A percentile compares a stretch with the other conserved stretches of the same genome.
Evolutionary conservation across 2,888 invertebrate species (phyloP).

Genomic region (Acrocera orbiculus): DNA sequence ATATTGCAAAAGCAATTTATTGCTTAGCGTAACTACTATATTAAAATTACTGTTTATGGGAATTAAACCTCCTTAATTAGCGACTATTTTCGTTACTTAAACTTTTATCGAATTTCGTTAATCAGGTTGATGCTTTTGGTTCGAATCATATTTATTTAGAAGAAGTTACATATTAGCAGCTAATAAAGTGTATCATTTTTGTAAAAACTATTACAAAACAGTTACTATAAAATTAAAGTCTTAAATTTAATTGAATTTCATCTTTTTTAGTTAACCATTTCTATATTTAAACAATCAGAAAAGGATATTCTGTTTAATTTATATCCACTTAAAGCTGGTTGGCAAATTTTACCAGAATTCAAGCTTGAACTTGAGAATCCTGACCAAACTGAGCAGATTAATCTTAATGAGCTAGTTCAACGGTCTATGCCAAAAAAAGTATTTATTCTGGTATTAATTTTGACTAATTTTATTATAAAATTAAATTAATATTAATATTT

Average conservation of each 20-base stretch:
- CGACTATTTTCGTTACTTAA: no score
- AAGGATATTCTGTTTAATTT: slow-evolving; percentile 28
- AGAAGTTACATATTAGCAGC: no score
- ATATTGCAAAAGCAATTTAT: neutral
- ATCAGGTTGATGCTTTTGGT: no score
- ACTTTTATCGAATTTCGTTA: no score
- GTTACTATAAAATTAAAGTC: neutral
- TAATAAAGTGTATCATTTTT: neutral
- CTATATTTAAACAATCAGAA: slow-evolving; percentile 27
- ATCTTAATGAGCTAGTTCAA: slow-evolving; percentile 27
- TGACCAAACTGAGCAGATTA: slow-evolving; percentile 23
- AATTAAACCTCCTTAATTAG: no score
- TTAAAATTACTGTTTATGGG: neutral
- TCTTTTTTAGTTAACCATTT: slow-evolving; percentile 24
- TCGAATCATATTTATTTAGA: no score
- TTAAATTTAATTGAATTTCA: neutral
- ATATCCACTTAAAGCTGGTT: slow-evolving; percentile 29
- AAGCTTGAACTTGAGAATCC: slow-evolving; percentile 25
- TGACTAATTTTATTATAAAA: neutral
- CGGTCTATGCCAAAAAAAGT: slow-evolving; percentile 30
- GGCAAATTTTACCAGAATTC: slow-evolving; percentile 29
- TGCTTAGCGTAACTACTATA: neutral
- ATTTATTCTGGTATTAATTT: slow-evolving; percentile 26
- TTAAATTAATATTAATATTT: no score
- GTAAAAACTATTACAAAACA: no score